phyloP scores from a whole-genome alignment of 1,140 invertebrate genomes.

The Drosophila albomicans region DNA sequence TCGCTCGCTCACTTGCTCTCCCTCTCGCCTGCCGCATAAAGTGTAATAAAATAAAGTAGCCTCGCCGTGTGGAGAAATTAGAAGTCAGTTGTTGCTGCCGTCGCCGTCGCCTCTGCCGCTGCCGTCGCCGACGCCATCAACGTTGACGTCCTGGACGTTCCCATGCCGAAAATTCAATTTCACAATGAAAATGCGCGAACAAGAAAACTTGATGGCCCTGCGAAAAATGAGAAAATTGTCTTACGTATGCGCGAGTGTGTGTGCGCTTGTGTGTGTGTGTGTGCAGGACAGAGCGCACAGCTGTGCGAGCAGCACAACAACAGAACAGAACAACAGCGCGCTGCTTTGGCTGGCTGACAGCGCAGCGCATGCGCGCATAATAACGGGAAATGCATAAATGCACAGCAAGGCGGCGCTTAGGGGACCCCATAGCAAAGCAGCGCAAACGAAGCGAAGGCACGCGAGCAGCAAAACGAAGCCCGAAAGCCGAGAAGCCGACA shows the following conservation, averaged over 20 bases:
- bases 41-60: slow-evolving; percentile 85
- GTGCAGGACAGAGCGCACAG: slow-evolving; percentile 5
- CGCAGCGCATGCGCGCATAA: slow-evolving; percentile 71
- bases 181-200: slow-evolving; percentile 77
- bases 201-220: slow-evolving; percentile 43
- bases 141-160: slow-evolving; percentile 58
- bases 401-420: slow-evolving; percentile 73
- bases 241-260: slow-evolving; percentile 39
- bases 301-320: slow-evolving; percentile 24
- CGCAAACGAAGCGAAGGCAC: slow-evolving; percentile 10
- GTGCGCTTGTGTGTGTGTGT: too few species aligned
- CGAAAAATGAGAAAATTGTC: slow-evolving; percentile 81
- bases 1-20: slow-evolving; percentile 25
- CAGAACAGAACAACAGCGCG: slow-evolving; percentile 19
- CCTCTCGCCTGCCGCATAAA: slow-evolving; percentile 41
- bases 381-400: slow-evolving; percentile 66
- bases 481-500: not conserved
- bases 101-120: slow-evolving; percentile 11
- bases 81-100: slow-evolving; percentile 26
- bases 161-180: slow-evolving; percentile 82
- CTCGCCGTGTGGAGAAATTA: slow-evolving; percentile 55
- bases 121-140: slow-evolving; percentile 21
- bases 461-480: slow-evolving; percentile 5
- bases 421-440: slow-evolving; percentile 21
- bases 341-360: slow-evolving; percentile 65